These are phyloP conservation scores for Diarsia brunnea DNA, from an alignment of 2,888 invertebrate species.

Conservation along the genomic window DNA sequence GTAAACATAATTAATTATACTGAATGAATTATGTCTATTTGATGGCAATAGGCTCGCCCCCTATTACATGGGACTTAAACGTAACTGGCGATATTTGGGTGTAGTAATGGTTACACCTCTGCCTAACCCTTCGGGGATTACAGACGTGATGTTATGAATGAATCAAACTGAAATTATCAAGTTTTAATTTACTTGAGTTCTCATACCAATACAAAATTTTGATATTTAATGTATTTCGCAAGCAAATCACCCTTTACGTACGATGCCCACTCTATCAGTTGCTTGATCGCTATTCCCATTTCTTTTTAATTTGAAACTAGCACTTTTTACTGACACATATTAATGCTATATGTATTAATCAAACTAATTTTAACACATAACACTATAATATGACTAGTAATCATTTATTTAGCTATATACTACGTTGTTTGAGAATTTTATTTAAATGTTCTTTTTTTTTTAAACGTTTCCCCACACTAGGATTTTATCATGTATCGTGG, in stretches of 20 bases:
- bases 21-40: too few species aligned
- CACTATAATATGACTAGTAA: not conserved
- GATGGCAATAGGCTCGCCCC: too few species aligned
- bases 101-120: too few species aligned
- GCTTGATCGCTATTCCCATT: constrained; percentile 57
- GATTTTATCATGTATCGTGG: too few species aligned
- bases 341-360: constrained; percentile 14
- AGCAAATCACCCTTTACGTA: constrained; percentile 34
- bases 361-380: not conserved
- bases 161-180: not conserved
- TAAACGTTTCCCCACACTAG: too few species aligned
- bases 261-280: constrained; percentile 35
- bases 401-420: not conserved
- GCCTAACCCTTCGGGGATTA: too few species aligned
- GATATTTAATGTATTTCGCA: constrained; percentile 24
- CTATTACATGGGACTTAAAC: too few species aligned
- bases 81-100: too few species aligned
- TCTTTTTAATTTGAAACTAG: constrained; percentile 22
- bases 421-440: not conserved
- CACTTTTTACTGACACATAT: constrained; percentile 2
- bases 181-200: constrained; percentile 27
- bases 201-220: constrained; percentile 20
- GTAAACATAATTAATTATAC: not conserved
- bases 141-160: too few species aligned
- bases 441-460: too few species aligned